A percentile compares a stretch with the other conserved stretches of the same genome.
phyloP scores from a whole-genome alignment of 2,797 vertebrate genomes.

The Anguilla obscura region DNA sequence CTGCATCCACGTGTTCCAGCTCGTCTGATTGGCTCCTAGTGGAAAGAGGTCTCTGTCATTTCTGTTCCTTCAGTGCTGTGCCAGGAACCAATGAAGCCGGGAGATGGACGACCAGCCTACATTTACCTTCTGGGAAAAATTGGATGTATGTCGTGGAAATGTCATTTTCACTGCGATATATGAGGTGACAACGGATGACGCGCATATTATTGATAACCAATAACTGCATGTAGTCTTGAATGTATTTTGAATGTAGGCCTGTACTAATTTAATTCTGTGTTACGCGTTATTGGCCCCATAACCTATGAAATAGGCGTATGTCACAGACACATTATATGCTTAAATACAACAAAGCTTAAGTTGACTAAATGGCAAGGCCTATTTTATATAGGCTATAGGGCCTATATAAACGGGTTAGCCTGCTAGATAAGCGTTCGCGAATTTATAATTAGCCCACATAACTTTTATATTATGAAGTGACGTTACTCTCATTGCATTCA shows the following conservation, averaged over 20 bases:
- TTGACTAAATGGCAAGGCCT: too few species aligned
- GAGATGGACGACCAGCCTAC: background rate
- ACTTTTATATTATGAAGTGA: too few species aligned
- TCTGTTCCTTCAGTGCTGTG: background rate
- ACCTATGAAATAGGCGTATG: too few species aligned
- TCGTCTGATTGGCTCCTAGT: slow-evolving; percentile 38
- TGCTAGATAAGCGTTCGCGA: too few species aligned
- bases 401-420: too few species aligned
- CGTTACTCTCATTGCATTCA: too few species aligned
- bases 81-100: background rate
- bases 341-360: too few species aligned
- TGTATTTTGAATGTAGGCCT: background rate
- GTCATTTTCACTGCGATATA: background rate
- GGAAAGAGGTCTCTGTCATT: slow-evolving; percentile 1
- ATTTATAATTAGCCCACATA: too few species aligned
- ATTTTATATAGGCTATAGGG: too few species aligned
- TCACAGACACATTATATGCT: too few species aligned
- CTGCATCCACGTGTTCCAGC: slow-evolving; percentile 28
- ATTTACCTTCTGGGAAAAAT: background rate
- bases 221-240: background rate
- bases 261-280: too few species aligned
- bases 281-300: too few species aligned
- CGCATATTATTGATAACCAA: background rate
- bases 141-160: background rate
- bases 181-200: background rate